Evolutionary conservation across 2,888 invertebrate genomes (phyloP).

Genomic region (Andrena bucephala): DNA sequence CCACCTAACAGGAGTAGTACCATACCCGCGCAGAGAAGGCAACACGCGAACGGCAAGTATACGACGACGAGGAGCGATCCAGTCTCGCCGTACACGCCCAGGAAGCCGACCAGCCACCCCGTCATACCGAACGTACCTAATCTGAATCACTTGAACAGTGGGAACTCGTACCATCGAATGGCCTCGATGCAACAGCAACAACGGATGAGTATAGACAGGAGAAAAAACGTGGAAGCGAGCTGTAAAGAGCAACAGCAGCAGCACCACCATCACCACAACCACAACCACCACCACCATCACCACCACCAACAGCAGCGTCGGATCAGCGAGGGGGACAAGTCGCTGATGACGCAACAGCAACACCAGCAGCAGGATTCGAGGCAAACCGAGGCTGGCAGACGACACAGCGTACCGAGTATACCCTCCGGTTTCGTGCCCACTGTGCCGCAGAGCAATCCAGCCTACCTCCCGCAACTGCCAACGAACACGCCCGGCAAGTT

Average conservation of each 20-base stretch:
- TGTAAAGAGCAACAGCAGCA: conserved; percentile 65
- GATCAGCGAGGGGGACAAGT: conserved; percentile 80
- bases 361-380: conserved; percentile 66
- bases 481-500: conserved; percentile 82
- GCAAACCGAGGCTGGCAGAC: conserved; percentile 67
- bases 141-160: conserved; percentile 79
- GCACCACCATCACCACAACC: conserved; percentile 16
- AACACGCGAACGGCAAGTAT: conserved; percentile 87
- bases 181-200: conserved; percentile 72
- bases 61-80: conserved; percentile 85
- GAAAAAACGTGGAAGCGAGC: conserved; percentile 72
- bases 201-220: conserved; percentile 75
- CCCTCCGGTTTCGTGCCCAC: conserved; percentile 78
- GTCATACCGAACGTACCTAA: conserved; percentile 84
- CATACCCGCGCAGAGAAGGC: conserved; percentile 65
- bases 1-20: conserved; percentile 65
- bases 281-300: conserved; percentile 3
- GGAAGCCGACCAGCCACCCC: conserved; percentile 77
- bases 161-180: conserved; percentile 65
- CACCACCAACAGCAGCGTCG: conserved; percentile 66
- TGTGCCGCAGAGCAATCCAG: conserved; percentile 77
- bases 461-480: conserved; percentile 82
- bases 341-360: conserved; percentile 66
- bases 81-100: conserved; percentile 81
- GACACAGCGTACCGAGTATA: conserved; percentile 79